Evolutionary conservation across 2,888 invertebrate species (phyloP).

Genomic region (Patella ulyssiponensis): DNA sequence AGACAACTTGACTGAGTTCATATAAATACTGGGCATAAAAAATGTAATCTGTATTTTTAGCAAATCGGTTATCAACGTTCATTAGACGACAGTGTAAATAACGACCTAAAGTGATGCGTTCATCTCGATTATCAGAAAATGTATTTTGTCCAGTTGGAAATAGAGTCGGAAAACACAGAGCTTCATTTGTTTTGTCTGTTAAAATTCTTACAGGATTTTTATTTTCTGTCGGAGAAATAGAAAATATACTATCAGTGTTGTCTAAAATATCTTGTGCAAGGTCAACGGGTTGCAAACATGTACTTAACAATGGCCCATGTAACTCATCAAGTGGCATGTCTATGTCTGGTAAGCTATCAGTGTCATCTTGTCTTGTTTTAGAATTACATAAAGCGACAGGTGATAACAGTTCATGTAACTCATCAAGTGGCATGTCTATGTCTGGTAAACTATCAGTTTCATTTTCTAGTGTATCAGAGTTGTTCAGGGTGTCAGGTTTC

Average conservation of each 20-base stretch:
- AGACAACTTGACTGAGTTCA: constrained; percentile 28
- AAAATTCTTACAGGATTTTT: constrained; percentile 26
- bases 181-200: constrained; percentile 24
- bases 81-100: constrained; percentile 27
- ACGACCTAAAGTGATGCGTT: constrained; percentile 3
- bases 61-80: constrained; percentile 24
- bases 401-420: no score
- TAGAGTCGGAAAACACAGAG: constrained; percentile 27
- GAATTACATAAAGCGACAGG: no score
- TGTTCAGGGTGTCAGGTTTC: no score
- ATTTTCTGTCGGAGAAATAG: constrained; percentile 33
- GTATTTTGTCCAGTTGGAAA: constrained; percentile 26
- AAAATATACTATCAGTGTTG: constrained; percentile 23
- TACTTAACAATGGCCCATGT: no score
- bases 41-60: constrained; percentile 24
- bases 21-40: constrained; percentile 31
- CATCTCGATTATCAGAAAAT: constrained; percentile 18
- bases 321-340: no score
- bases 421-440: no score
- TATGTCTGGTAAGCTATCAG: no score
- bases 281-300: no score
- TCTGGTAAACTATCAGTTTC: no score
- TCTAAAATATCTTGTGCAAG: constrained; percentile 13
- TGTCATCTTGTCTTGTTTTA: no score
- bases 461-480: no score